phyloP scores from a whole-genome alignment of 2,113 vertebrate species.

The Okapia johnstoni region DNA sequence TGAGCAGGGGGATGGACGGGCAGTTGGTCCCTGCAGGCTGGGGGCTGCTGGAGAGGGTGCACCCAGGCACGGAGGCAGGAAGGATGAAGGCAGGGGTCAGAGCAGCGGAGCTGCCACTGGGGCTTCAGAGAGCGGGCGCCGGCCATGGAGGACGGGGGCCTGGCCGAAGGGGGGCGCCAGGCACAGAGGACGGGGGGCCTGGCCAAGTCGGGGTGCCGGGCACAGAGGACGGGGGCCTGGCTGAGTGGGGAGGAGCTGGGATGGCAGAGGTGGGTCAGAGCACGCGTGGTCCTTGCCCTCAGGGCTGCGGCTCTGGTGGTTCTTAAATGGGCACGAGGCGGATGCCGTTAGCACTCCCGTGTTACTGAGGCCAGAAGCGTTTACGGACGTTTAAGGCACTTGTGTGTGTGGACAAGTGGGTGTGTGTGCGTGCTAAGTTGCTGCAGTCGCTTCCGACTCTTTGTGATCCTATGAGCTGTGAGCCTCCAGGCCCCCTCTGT shows the following conservation, averaged over 20 bases:
- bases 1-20: accelerated
- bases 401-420: background rate
- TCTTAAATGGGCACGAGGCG: background rate
- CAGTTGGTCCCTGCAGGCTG: accelerated
- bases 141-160: accelerated
- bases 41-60: background rate
- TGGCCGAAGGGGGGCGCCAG: accelerated
- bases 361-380: background rate
- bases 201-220: no score
- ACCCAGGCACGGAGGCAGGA: background rate
- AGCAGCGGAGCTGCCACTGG: background rate
- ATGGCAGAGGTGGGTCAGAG: accelerated
- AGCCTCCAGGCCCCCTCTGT: background rate
- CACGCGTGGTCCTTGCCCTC: background rate
- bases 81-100: background rate
- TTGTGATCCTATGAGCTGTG: background rate
- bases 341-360: background rate
- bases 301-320: background rate
- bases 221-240: no score
- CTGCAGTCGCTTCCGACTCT: background rate
- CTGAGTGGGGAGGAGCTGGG: no score
- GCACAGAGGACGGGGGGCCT: accelerated
- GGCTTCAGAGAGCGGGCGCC: background rate
- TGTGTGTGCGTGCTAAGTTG: background rate
- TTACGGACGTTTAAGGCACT: background rate